Percentiles rank a stretch among this genome's conserved stretches.
These are phyloP conservation scores for Carollia perspicillata DNA, from an alignment of 2,113 vertebrate genomes.

Conservation along the genomic window DNA sequence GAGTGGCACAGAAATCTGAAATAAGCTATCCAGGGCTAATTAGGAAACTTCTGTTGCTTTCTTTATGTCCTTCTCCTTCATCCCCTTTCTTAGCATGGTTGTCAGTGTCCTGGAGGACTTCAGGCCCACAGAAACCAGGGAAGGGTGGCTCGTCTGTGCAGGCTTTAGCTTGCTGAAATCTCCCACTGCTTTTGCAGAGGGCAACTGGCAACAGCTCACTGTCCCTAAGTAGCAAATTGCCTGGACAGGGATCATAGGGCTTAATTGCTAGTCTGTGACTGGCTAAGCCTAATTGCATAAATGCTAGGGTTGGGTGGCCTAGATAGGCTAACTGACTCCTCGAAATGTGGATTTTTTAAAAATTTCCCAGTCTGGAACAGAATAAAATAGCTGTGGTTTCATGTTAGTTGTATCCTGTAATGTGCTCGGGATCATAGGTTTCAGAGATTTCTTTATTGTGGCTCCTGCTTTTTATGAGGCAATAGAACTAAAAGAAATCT, in stretches of 20 bases:
- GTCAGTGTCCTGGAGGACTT: not conserved
- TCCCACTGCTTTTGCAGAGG: constrained; percentile 5
- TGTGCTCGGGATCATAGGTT: constrained; percentile 23
- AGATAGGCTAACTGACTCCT: not conserved
- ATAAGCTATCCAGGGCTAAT: not conserved
- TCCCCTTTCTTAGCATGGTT: not conserved
- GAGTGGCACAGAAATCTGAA: not conserved
- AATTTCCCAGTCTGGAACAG: constrained; percentile 18
- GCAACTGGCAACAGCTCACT: not conserved
- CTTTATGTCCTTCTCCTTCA: not conserved
- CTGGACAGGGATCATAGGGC: not conserved
- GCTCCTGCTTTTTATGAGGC: constrained; percentile 52
- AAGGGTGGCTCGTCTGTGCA: not conserved
- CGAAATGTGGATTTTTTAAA: not conserved
- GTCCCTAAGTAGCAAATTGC: constrained; percentile 14
- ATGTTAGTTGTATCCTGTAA: constrained; percentile 18
- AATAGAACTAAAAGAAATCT: constrained; percentile 34
- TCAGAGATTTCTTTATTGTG: constrained; percentile 57
- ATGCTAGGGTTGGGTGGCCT: constrained; percentile 17
- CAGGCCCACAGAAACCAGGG: not conserved
- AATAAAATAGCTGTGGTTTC: constrained; percentile 53
- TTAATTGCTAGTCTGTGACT: constrained; percentile 26
- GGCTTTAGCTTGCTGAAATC: not conserved
- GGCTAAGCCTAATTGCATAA: constrained; percentile 17
- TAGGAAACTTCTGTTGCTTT: not conserved